Conservation (phyloP, 1,140 invertebrate genomes). For the Episyrphus balteatus region DNA sequence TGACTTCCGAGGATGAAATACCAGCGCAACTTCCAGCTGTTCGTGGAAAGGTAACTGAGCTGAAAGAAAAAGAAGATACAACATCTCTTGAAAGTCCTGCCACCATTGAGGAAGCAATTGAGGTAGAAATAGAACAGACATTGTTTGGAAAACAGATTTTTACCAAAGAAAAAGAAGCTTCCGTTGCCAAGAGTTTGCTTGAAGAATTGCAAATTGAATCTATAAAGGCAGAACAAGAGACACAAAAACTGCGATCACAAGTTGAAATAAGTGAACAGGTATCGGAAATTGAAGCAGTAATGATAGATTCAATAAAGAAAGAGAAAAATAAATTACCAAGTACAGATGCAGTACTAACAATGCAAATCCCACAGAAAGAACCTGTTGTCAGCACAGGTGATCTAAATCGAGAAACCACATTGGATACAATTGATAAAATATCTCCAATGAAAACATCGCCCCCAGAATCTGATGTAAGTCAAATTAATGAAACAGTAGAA, state of each 20-base stretch:
- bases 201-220: too few species aligned
- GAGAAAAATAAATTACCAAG: too few species aligned
- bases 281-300: too few species aligned
- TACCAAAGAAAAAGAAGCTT: background rate
- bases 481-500: constrained; percentile 3
- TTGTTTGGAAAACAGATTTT: background rate
- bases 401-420: too few species aligned
- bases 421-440: background rate
- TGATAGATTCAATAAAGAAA: too few species aligned
- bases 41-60: constrained; percentile 7
- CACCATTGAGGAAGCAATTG: constrained; percentile 33
- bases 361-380: too few species aligned
- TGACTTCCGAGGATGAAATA: constrained; percentile 31
- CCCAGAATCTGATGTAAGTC: constrained; percentile 9
- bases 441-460: constrained; percentile 9
- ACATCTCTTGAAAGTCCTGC: constrained; percentile 27
- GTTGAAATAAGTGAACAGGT: too few species aligned
- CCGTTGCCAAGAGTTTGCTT: too few species aligned
- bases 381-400: too few species aligned
- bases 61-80: constrained; percentile 26
- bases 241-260: too few species aligned
- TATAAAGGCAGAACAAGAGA: too few species aligned
- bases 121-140: constrained; percentile 20
- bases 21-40: constrained; percentile 18
- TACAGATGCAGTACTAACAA: too few species aligned